phyloP scores from a whole-genome alignment of 2,797 vertebrate genomes.

The Darevskia nairensis region DNA sequence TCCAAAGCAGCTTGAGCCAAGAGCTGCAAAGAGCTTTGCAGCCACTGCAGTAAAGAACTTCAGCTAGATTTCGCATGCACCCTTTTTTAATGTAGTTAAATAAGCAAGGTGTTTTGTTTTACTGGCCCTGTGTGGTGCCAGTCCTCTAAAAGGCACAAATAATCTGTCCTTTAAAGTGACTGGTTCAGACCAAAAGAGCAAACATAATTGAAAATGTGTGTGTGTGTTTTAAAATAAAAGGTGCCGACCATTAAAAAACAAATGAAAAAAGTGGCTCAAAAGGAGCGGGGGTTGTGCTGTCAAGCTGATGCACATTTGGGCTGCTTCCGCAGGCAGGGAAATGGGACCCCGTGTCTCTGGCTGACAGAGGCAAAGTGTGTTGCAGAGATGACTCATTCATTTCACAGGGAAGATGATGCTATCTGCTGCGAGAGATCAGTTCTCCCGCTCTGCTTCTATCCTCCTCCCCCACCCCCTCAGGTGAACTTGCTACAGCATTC shows the following conservation, averaged over 20 bases:
- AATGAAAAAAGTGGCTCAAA: neutral
- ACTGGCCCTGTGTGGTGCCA: neutral
- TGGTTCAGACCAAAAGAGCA: neutral
- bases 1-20: neutral
- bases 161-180: neutral
- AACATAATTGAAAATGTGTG: neutral
- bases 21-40: neutral
- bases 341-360: constrained; percentile 12
- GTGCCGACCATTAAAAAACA: neutral
- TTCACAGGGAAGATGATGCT: constrained; percentile 7
- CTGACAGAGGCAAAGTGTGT: constrained; percentile 12
- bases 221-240: neutral
- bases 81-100: neutral
- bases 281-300: constrained; percentile 31
- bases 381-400: constrained; percentile 39
- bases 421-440: neutral
- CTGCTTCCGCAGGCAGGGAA: constrained; percentile 37
- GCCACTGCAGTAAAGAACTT: neutral
- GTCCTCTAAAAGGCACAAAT: neutral
- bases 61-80: neutral
- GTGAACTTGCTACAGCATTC: neutral
- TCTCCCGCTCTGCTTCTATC: neutral
- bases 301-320: neutral
- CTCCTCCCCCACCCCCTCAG: neutral
- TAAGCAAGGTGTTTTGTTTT: neutral